Percentiles rank a stretch among this genome's conserved stretches.
Evolutionary conservation across 2,797 vertebrate species (phyloP).

Genomic region (Parambassis ranga): DNA sequence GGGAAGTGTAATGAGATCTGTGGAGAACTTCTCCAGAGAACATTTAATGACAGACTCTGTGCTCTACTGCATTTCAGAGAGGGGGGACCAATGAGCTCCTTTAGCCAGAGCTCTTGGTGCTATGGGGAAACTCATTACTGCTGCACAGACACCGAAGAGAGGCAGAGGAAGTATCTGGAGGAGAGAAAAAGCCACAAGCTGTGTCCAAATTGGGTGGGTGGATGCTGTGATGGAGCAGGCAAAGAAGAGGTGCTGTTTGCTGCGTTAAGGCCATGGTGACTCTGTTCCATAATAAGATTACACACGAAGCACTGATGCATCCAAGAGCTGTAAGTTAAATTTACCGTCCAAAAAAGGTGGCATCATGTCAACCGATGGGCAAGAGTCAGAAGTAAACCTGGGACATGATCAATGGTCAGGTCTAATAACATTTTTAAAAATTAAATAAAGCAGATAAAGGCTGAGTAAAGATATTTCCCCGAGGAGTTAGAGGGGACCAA

Average conservation of each 20-base stretch:
- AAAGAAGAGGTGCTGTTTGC: neutral
- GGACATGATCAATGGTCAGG: neutral
- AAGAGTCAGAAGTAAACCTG: neutral
- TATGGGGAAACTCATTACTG: constrained; percentile 57
- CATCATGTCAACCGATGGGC: neutral
- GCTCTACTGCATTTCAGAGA: constrained; percentile 42
- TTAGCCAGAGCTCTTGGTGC: constrained; percentile 31
- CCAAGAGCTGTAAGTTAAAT: neutral
- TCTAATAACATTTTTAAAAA: neutral
- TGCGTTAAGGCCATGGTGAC: neutral
- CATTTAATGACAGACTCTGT: constrained; percentile 53
- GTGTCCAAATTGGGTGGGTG: constrained; percentile 9
- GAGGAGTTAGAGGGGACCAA: neutral
- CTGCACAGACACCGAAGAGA: constrained; percentile 51
- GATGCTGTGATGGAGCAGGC: constrained; percentile 5
- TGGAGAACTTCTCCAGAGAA: constrained; percentile 36
- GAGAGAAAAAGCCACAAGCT: constrained; percentile 24
- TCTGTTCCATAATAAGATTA: neutral
- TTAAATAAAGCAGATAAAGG: too few relatives aligned
- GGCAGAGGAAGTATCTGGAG: constrained; percentile 22
- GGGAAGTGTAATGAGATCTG: constrained; percentile 64
- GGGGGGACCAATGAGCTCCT: constrained; percentile 30
- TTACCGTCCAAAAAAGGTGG: neutral
- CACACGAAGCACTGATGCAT: neutral
- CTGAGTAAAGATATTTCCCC: too few relatives aligned